A percentile compares a stretch with the other conserved stretches of the same genome.
Conservation (phyloP, 2,797 vertebrate species). For the Phoxinus dragarum region DNA sequence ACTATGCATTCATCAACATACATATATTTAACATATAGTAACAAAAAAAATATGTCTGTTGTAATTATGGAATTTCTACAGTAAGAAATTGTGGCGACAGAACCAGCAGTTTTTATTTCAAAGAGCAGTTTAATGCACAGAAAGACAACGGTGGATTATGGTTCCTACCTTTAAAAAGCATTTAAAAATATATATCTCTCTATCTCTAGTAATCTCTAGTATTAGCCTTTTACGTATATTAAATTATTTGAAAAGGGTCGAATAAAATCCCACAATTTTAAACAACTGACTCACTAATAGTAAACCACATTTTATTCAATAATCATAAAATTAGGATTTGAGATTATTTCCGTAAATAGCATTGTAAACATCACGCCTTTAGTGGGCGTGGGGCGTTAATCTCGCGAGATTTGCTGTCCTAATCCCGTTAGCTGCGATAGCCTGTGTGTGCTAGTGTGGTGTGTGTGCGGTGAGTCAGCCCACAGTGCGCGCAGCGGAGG, state of each 20-base stretch:
- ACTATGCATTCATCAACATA: background rate
- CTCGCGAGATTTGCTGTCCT: background rate
- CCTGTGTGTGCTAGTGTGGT: slow-evolving; percentile 18
- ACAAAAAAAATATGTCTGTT: background rate
- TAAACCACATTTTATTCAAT: background rate
- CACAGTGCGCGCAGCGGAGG: slow-evolving; percentile 46
- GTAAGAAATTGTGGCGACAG: background rate
- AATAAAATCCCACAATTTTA: background rate
- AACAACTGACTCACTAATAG: background rate
- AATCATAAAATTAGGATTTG: background rate
- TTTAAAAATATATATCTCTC: too few species aligned
- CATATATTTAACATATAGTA: background rate
- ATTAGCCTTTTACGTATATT: too few species aligned
- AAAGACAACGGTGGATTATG: background rate
- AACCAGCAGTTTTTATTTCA: background rate
- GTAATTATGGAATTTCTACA: background rate
- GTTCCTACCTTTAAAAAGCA: background rate
- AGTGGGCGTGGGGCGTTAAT: background rate
- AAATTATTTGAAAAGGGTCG: background rate
- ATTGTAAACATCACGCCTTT: background rate
- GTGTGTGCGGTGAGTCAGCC: slow-evolving; percentile 36
- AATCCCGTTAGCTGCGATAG: slow-evolving; percentile 32
- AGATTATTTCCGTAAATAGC: too few species aligned
- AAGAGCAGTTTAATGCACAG: background rate
- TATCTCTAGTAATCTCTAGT: too few species aligned